Evolutionary conservation across 2,113 vertebrate species (phyloP).

Genomic region (Canis aureus): DNA sequence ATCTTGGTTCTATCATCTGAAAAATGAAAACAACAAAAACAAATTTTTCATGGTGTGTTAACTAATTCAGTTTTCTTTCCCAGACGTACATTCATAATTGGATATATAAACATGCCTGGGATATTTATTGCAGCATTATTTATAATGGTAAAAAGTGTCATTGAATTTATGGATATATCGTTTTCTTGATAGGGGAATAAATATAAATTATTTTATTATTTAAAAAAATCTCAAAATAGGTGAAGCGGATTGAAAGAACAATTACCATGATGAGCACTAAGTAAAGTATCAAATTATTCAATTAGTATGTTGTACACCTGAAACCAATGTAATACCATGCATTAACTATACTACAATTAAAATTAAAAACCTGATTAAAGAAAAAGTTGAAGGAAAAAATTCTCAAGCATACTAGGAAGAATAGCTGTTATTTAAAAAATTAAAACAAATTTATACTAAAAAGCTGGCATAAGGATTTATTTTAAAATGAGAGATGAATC

Average conservation of each 20-base stretch:
- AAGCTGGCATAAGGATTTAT: not conserved
- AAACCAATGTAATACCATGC: not conserved
- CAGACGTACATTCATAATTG: not conserved
- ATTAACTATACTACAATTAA: not conserved
- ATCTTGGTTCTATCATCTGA: not conserved
- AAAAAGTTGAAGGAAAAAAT: not conserved
- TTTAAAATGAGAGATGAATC: not conserved
- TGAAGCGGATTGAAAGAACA: not conserved
- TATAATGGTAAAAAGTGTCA: not conserved
- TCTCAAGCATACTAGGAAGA: not conserved
- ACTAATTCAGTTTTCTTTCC: not conserved
- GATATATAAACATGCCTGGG: not conserved
- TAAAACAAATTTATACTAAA: not conserved
- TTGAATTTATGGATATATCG: not conserved
- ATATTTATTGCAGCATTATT: slow-evolving; percentile 17
- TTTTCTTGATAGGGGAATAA: accelerated
- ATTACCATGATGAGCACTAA: not conserved
- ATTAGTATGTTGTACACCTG: not conserved
- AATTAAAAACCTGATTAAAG: not conserved
- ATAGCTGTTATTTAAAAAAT: not conserved
- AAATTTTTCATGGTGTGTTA: not conserved
- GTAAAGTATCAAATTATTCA: not conserved
- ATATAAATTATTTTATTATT: not conserved
- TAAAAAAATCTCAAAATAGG: not conserved
- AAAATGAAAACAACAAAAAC: not conserved